Evolutionary conservation across 92 coral and sea anemone species (phyloP).

Genomic region (Palythoa grandiflora): DNA sequence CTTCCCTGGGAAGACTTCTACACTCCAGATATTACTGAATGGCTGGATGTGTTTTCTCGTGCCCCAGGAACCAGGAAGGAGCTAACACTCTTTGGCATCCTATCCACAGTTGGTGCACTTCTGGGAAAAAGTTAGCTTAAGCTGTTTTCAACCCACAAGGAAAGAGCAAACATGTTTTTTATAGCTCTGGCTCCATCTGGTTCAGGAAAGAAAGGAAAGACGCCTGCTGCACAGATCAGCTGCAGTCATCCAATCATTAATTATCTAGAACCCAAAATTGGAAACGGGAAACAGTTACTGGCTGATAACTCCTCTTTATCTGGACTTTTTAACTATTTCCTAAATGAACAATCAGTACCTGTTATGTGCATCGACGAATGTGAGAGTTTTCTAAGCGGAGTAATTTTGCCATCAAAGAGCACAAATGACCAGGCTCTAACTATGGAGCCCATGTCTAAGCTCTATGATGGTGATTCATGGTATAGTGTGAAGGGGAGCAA

Average conservation of each 20-base stretch:
- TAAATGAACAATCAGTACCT: conserved; percentile 50
- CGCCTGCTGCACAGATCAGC: conserved; percentile 59
- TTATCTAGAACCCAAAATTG: conserved; percentile 55
- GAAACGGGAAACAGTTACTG: conserved; percentile 44
- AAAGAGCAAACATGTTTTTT: conserved; percentile 56
- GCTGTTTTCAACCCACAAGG: conserved; percentile 50
- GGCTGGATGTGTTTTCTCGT: conserved; percentile 40
- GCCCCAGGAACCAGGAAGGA: conserved; percentile 51
- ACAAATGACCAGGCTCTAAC: conserved; percentile 46
- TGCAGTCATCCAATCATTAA: conserved; percentile 52
- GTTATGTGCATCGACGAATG: conserved; percentile 71
- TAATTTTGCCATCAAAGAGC: conserved; percentile 32
- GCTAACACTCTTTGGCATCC: conserved; percentile 28
- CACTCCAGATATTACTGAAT: conserved; percentile 23
- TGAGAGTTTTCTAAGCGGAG: conserved; percentile 32
- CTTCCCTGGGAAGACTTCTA: conserved; percentile 48
- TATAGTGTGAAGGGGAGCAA: conserved; percentile 59
- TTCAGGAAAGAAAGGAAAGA: conserved; percentile 69
- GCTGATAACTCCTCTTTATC: conserved; percentile 63
- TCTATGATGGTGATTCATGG: conserved; percentile 62
- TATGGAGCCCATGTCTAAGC: conserved; percentile 57
- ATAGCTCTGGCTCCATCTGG: conserved; percentile 70
- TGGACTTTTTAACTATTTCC: conserved; percentile 68
- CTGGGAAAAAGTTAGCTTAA: conserved; percentile 51
- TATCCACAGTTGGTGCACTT: conserved; percentile 47